Evolutionary conservation across 2,797 vertebrate genomes (phyloP).

Genomic region (Lutjanus campechanus): DNA sequence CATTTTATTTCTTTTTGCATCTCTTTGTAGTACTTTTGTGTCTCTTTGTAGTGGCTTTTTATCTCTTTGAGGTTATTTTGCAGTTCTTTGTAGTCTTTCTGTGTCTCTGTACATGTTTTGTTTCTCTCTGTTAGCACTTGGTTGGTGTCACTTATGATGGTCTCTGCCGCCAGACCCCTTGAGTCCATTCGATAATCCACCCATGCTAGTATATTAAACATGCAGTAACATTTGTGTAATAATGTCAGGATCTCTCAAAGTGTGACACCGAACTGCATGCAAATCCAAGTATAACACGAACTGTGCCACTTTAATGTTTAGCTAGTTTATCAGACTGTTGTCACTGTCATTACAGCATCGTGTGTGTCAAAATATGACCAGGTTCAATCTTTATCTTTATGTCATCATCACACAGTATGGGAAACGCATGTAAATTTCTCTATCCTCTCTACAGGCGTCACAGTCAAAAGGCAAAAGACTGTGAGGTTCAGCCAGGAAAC

Average conservation of each 20-base stretch:
- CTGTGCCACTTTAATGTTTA: slow-evolving; percentile 20
- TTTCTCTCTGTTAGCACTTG: too few species aligned
- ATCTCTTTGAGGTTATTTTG: too few species aligned
- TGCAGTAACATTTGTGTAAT: background rate
- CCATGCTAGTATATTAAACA: background rate
- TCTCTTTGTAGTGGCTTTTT: too few species aligned
- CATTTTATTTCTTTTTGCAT: too few species aligned
- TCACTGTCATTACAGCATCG: background rate
- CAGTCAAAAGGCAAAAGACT: background rate
- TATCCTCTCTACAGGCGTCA: background rate
- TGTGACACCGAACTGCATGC: slow-evolving; percentile 15
- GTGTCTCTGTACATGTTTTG: too few species aligned
- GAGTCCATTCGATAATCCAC: too few species aligned
- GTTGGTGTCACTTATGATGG: too few species aligned
- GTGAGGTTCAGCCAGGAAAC: slow-evolving; percentile 14
- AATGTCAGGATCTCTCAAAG: background rate
- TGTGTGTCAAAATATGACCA: slow-evolving; percentile 3
- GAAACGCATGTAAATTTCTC: background rate
- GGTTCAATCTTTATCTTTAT: background rate
- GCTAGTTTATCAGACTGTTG: slow-evolving; percentile 6
- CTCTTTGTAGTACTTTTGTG: too few species aligned
- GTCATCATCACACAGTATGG: background rate
- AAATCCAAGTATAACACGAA: slow-evolving; percentile 28
- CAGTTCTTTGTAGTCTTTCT: too few species aligned
- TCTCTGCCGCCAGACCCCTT: too few species aligned